These are phyloP conservation scores for Cetonia aurata DNA, from an alignment of 2,888 invertebrate genomes.

Conservation along the genomic window DNA sequence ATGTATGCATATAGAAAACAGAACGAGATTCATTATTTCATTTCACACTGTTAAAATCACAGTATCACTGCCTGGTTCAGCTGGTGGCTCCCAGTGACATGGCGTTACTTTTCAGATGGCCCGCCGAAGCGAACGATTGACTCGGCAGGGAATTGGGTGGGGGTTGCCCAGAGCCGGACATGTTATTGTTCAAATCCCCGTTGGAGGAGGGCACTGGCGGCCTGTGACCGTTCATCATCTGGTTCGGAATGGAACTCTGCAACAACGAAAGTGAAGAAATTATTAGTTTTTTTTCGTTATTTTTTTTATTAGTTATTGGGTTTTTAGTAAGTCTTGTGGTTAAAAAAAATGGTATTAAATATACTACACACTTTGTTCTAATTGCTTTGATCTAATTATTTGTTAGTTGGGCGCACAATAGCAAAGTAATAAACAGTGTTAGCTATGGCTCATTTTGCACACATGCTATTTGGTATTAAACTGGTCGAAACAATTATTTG, in stretches of 20 bases:
- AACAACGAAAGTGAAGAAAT: conserved; percentile 48
- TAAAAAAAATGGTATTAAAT: too few species aligned
- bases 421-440: too few species aligned
- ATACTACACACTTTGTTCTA: too few species aligned
- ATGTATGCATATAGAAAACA: conserved; percentile 23
- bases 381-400: too few species aligned
- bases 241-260: conserved; percentile 62
- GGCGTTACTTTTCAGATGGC: conserved; percentile 63
- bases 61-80: conserved; percentile 69
- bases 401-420: too few species aligned
- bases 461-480: too few species aligned
- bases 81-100: conserved; percentile 75
- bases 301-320: too few species aligned
- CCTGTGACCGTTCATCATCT: conserved; percentile 71
- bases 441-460: too few species aligned
- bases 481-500: too few species aligned
- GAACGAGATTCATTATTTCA: conserved; percentile 22
- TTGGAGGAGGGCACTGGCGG: conserved; percentile 64
- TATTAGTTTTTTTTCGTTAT: too few species aligned
- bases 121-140: conserved; percentile 70
- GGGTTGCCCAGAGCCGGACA: conserved; percentile 69
- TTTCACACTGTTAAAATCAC: conserved; percentile 41
- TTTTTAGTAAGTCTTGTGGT: too few species aligned
- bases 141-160: conserved; percentile 63
- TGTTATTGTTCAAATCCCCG: conserved; percentile 79